phyloP scores from a whole-genome alignment of 64 coral and sea anemone species.

The Stylophora pistillata region DNA sequence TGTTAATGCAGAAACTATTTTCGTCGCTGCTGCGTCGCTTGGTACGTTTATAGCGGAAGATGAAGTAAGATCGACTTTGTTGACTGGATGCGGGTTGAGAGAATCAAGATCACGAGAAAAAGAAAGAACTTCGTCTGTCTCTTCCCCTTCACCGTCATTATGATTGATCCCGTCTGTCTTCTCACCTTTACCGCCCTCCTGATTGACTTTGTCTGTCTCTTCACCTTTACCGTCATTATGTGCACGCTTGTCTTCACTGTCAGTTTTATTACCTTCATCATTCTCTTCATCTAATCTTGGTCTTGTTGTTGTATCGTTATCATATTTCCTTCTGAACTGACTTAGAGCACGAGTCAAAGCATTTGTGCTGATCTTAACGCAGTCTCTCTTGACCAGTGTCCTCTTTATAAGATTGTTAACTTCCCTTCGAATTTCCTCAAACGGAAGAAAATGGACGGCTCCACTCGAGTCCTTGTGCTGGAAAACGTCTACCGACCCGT shows the following conservation, averaged over 20 bases:
- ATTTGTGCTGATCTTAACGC: constrained; percentile 15
- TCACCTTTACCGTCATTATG: not conserved
- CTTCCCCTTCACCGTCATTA: not conserved
- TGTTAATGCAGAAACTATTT: not conserved
- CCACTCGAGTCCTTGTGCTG: constrained; percentile 21
- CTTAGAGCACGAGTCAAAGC: constrained; percentile 8
- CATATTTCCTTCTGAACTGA: not conserved
- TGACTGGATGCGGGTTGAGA: not conserved
- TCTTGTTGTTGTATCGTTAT: not conserved
- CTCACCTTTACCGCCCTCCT: too few species aligned
- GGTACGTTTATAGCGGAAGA: not conserved
- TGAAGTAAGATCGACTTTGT: not conserved
- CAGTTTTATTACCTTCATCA: not conserved
- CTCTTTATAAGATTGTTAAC: constrained; percentile 4
- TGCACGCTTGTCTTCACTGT: not conserved
- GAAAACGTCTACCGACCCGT: constrained; percentile 25
- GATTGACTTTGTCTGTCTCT: not conserved
- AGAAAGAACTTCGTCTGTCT: not conserved
- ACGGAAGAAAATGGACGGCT: constrained; percentile 11
- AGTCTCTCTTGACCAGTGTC: not conserved
- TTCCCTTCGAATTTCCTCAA: not conserved
- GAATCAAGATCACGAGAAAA: not conserved
- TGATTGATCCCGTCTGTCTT: not conserved
- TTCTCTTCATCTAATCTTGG: not conserved
- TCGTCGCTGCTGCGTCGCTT: not conserved